Evolutionary conservation across 2,113 vertebrate genomes (phyloP).

Genomic region (Donacobius atricapilla): DNA sequence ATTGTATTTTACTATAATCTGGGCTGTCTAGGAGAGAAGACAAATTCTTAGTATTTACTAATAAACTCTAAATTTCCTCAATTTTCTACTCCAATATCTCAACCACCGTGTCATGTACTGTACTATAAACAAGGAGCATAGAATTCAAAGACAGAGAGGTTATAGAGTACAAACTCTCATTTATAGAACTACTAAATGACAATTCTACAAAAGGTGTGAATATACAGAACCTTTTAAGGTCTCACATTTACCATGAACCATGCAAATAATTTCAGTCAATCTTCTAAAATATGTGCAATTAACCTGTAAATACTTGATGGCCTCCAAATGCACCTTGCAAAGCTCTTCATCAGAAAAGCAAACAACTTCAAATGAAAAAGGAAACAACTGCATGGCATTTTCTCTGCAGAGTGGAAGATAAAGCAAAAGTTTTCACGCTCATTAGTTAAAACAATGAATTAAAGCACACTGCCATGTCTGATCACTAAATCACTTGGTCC

Average conservation of each 20-base stretch:
- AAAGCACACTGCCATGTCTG: not conserved
- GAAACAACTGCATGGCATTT: not conserved
- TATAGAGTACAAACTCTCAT: slow-evolving; percentile 33
- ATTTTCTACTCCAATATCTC: slow-evolving; percentile 49
- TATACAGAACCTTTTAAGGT: slow-evolving; percentile 18
- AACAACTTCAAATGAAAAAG: not conserved
- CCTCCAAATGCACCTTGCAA: not conserved
- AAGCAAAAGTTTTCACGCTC: not conserved
- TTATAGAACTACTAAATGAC: slow-evolving; percentile 47
- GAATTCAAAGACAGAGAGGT: slow-evolving; percentile 14
- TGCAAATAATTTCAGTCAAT: not conserved
- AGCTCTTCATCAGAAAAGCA: slow-evolving; percentile 3
- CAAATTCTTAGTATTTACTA: slow-evolving; percentile 23
- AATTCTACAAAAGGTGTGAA: slow-evolving; percentile 7
- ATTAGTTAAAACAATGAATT: not conserved
- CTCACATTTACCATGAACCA: slow-evolving; percentile 9
- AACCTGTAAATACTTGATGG: not conserved
- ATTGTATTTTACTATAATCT: slow-evolving; percentile 25
- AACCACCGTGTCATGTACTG: slow-evolving; percentile 1
- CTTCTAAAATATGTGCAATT: not conserved
- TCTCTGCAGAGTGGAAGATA: not conserved
- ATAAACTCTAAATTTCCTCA: slow-evolving; percentile 36
- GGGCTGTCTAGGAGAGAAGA: slow-evolving; percentile 13
- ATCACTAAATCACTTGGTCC: not conserved
- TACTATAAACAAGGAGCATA: slow-evolving; percentile 43